Conservation (phyloP, 2,888 invertebrate species). For the Rugalucina vietnamica region DNA sequence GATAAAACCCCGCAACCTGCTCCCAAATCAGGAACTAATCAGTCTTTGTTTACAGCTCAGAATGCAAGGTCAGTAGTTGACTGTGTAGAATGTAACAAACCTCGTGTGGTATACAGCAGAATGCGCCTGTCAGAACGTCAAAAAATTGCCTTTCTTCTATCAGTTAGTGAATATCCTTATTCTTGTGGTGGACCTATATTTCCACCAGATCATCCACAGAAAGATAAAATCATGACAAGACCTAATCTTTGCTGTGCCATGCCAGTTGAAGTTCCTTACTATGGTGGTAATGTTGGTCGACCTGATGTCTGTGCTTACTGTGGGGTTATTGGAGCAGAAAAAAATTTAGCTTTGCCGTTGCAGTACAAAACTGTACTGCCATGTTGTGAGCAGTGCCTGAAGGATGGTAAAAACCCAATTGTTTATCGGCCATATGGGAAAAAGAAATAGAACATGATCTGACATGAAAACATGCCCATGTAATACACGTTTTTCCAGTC, state of each 20-base stretch:
- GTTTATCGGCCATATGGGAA: background rate
- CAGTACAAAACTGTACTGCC: slow-evolving; percentile 6
- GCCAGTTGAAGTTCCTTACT: background rate
- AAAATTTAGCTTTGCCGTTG: background rate
- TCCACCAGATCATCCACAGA: background rate
- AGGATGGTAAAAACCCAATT: background rate
- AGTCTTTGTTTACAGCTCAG: background rate
- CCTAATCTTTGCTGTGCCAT: background rate
- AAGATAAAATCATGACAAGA: background rate
- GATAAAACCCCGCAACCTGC: no score
- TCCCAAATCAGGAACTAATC: background rate
- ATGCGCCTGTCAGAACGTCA: background rate
- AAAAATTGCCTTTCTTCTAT: background rate
- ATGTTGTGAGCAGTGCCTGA: background rate
- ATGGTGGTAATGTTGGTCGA: background rate
- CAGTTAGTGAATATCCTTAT: background rate
- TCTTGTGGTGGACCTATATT: background rate
- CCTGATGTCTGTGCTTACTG: background rate
- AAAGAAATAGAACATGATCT: no score
- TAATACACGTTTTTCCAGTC: no score
- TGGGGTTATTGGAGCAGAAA: background rate
- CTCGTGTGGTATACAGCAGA: background rate
- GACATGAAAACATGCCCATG: no score
- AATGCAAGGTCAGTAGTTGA: background rate
- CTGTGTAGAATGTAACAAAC: background rate